Conservation (phyloP, 2,888 invertebrate genomes). For the Rhimphoctona megacephalus region DNA sequence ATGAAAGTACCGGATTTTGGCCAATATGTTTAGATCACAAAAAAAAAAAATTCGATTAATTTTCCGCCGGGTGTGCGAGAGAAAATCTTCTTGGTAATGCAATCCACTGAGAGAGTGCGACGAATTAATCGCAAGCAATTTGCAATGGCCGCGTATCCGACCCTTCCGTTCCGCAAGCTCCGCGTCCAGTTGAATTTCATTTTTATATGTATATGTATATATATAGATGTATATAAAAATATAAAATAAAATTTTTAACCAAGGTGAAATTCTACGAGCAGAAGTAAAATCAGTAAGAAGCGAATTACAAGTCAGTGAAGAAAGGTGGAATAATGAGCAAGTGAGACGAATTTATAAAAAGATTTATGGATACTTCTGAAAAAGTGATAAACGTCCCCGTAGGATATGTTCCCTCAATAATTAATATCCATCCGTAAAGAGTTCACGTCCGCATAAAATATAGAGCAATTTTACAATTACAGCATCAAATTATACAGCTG, state of each 20-base stretch:
- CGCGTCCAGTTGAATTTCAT: slow-evolving; percentile 51
- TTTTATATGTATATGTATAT: neutral
- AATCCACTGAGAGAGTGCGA: slow-evolving; percentile 28
- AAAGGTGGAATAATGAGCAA: slow-evolving; percentile 42
- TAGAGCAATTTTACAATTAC: neutral
- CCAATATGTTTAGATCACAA: neutral
- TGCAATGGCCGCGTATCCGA: slow-evolving; percentile 55
- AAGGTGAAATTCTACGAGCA: slow-evolving; percentile 57
- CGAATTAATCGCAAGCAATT: slow-evolving; percentile 60
- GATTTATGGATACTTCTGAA: slow-evolving; percentile 34
- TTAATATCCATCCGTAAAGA: slow-evolving; percentile 32
- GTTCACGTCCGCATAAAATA: slow-evolving; percentile 17
- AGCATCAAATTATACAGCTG: slow-evolving; percentile 12
- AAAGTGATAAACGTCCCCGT: slow-evolving; percentile 55
- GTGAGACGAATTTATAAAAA: slow-evolving; percentile 61
- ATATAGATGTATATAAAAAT: slow-evolving; percentile 22
- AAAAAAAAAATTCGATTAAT: neutral
- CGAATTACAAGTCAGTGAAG: slow-evolving; percentile 40
- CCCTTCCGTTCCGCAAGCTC: slow-evolving; percentile 71
- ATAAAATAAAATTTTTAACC: slow-evolving; percentile 1
- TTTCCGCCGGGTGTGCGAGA: neutral
- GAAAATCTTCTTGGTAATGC: slow-evolving; percentile 14
- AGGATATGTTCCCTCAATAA: slow-evolving; percentile 27
- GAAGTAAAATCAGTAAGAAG: slow-evolving; percentile 55
- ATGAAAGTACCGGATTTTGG: neutral